These are phyloP conservation scores for Cliona cf. orientalis DNA, from an alignment of 37 sponge, comb jelly and placozoan species.

Conservation along the genomic window DNA sequence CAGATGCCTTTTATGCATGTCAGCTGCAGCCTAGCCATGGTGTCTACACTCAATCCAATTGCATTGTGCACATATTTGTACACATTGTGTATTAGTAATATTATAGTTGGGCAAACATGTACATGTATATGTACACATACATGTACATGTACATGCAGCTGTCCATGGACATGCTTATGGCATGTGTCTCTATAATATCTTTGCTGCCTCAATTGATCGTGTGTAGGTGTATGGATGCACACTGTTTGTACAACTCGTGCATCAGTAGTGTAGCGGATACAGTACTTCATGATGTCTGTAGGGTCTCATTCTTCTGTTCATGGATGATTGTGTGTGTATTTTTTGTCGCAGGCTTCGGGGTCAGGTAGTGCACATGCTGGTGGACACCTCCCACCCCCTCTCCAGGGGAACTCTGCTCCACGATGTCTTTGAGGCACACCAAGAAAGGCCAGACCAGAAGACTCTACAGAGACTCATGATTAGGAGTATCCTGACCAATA, in stretches of 20 bases:
- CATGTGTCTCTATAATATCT: background rate
- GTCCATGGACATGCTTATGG: background rate
- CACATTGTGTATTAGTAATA: too few relatives aligned
- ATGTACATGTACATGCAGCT: too few relatives aligned
- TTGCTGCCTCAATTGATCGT: background rate
- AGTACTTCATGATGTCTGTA: background rate
- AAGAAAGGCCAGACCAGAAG: constrained; percentile 34
- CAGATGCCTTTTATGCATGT: background rate
- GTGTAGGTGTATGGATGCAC: background rate
- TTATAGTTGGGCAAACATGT: too few relatives aligned
- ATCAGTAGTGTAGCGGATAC: too few relatives aligned
- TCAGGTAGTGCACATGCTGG: constrained; percentile 53
- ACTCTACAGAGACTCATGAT: constrained; percentile 41
- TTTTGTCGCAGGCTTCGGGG: constrained; percentile 20
- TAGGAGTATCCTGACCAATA: constrained; percentile 46
- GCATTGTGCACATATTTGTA: too few relatives aligned
- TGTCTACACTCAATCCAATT: too few relatives aligned
- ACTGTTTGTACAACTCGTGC: too few relatives aligned
- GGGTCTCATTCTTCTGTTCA: background rate
- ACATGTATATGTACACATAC: too few relatives aligned
- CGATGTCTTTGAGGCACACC: constrained; percentile 30
- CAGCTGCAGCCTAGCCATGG: background rate
- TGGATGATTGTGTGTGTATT: too few relatives aligned
- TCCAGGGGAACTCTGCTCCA: constrained; percentile 29
- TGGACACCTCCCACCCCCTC: constrained; percentile 46